Evolutionary conservation across 2,888 invertebrate species (phyloP).

Genomic region (Lampropteryx suffumata): DNA sequence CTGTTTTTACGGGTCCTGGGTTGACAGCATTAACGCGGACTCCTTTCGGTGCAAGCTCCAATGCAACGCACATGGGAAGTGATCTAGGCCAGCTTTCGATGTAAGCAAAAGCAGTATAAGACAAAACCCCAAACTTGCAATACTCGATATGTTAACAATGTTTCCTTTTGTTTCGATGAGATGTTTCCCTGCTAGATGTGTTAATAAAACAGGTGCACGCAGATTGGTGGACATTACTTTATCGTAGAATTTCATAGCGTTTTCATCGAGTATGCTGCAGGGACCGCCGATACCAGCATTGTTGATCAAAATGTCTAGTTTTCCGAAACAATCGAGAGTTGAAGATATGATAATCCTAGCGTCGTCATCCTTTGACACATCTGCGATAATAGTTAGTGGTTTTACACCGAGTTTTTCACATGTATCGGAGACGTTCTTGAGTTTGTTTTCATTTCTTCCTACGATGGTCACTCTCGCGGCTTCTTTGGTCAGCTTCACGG

Average conservation of each 20-base stretch:
- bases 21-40: constrained; percentile 93
- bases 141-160: constrained; percentile 47
- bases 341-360: constrained; percentile 33
- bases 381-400: constrained; percentile 38
- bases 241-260: constrained; percentile 39
- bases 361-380: constrained; percentile 41
- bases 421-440: constrained; percentile 28
- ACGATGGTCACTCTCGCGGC: constrained; percentile 34
- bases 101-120: constrained; percentile 31
- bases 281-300: constrained; percentile 39
- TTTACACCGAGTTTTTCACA: constrained; percentile 29
- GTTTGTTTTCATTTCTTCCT: constrained; percentile 37
- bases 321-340: constrained; percentile 36
- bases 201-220: constrained; percentile 37
- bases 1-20: constrained; percentile 89
- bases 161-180: constrained; percentile 45
- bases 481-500: constrained; percentile 36
- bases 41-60: constrained; percentile 88
- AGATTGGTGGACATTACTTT: constrained; percentile 42
- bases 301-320: constrained; percentile 44
- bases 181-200: constrained; percentile 40
- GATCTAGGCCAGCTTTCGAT: constrained; percentile 84
- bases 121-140: constrained; percentile 25
- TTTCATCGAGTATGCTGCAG: constrained; percentile 31
- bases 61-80: constrained; percentile 92